Percentiles rank a stretch among this genome's conserved stretches.
phyloP scores from a whole-genome alignment of 2,797 vertebrate species.

The Orientallactaga sibirica region DNA sequence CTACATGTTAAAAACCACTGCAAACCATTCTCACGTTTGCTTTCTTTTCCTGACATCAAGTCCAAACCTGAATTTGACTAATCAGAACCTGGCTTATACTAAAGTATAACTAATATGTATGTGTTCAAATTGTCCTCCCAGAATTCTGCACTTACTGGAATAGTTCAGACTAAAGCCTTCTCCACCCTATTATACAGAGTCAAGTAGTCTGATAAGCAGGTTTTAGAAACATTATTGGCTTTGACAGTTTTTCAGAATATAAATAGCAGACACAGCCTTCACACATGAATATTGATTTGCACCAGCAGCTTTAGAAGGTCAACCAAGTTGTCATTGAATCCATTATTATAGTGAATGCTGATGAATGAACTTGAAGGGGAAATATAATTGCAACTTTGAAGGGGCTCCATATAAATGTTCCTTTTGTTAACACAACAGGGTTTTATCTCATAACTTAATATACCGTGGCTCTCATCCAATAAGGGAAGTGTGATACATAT shows the following conservation, averaged over 20 bases:
- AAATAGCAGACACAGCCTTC: slow-evolving; percentile 56
- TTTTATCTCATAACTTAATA: slow-evolving; percentile 41
- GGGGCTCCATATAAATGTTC: slow-evolving; percentile 56
- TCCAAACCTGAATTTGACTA: background rate
- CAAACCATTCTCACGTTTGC: background rate
- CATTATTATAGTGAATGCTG: slow-evolving; percentile 66
- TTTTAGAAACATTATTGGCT: slow-evolving; percentile 52
- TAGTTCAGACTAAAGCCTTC: background rate
- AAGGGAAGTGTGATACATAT: background rate
- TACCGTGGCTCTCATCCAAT: background rate
- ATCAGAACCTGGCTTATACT: background rate
- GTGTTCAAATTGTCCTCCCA: background rate
- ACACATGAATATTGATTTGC: slow-evolving; percentile 75
- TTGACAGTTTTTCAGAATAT: slow-evolving; percentile 54
- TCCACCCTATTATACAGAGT: background rate
- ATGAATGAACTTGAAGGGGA: slow-evolving; percentile 66
- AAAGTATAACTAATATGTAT: background rate
- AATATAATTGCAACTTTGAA: slow-evolving; percentile 55
- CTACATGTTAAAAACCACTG: background rate
- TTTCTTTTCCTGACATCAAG: background rate
- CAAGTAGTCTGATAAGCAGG: slow-evolving; percentile 3
- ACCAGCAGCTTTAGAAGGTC: slow-evolving; percentile 75
- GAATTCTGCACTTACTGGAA: background rate
- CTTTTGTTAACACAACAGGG: slow-evolving; percentile 26
- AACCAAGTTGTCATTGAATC: slow-evolving; percentile 68